Evolutionary conservation across 2,797 vertebrate species (phyloP).

Genomic region (Lycodopsis pacificus): DNA sequence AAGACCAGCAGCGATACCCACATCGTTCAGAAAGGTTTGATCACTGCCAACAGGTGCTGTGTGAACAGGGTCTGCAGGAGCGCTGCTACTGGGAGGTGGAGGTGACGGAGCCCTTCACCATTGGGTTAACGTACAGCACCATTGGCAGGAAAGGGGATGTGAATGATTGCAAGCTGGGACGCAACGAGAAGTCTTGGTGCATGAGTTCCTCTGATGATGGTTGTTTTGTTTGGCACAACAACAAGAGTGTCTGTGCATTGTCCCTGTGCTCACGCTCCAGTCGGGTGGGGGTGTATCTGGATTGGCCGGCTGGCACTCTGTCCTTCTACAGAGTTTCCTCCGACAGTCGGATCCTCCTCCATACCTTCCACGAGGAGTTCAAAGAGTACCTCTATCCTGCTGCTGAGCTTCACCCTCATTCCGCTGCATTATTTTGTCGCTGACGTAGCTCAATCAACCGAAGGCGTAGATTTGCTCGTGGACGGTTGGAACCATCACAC

Average conservation of each 20-base stretch:
- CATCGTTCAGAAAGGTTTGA: constrained; percentile 14
- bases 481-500: not conserved
- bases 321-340: constrained; percentile 58
- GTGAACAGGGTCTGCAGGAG: constrained; percentile 32
- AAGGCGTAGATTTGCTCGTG: too few species aligned
- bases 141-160: not conserved
- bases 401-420: not conserved
- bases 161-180: constrained; percentile 9
- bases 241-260: rapidly evolving
- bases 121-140: constrained; percentile 35
- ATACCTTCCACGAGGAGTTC: constrained; percentile 21
- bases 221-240: not conserved
- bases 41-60: constrained; percentile 22
- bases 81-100: constrained; percentile 62
- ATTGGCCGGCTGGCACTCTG: constrained; percentile 35
- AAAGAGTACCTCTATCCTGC: constrained; percentile 23
- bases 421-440: constrained; percentile 5
- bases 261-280: not conserved
- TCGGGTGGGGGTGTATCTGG: constrained; percentile 48
- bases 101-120: not conserved
- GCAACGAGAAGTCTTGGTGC: constrained; percentile 51
- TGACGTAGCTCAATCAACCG: not conserved
- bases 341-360: constrained; percentile 11
- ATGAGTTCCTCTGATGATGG: constrained; percentile 7
- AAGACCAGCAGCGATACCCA: not conserved